These are phyloP conservation scores for Tetheella fluctuosa DNA, from an alignment of 2,888 invertebrate species.

Conservation along the genomic window DNA sequence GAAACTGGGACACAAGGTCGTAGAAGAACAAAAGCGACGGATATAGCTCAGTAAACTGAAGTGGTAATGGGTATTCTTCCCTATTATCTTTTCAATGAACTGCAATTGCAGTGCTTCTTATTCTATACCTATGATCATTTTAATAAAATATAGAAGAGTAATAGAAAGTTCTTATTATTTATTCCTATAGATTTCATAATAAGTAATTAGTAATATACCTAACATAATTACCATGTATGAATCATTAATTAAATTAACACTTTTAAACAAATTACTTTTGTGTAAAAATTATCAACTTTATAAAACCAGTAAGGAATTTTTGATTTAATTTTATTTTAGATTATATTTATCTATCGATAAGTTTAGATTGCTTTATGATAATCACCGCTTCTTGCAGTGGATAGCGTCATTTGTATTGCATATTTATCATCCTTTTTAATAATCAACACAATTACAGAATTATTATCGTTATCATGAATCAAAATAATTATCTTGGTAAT, in stretches of 20 bases:
- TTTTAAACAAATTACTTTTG: no score
- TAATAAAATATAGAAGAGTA: no score
- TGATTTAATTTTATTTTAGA: not conserved
- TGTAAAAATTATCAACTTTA: not conserved
- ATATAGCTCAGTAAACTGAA: no score
- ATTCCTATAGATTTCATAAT: no score
- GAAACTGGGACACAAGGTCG: no score
- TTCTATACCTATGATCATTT: no score
- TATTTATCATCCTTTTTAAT: not conserved
- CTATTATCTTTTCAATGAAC: no score
- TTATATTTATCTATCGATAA: constrained; percentile 4
- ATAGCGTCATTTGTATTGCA: not conserved
- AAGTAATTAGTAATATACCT: not conserved
- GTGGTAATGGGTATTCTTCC: no score
- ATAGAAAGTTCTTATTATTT: no score
- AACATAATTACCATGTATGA: not conserved
- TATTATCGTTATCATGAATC: not conserved
- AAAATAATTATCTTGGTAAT: not conserved
- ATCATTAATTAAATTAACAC: not conserved
- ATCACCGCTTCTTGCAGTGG: not conserved
- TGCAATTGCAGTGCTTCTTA: no score
- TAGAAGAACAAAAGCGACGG: no score
- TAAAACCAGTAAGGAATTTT: not conserved
- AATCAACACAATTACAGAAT: not conserved
- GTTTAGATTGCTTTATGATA: not conserved